phyloP scores from a whole-genome alignment of 2,797 vertebrate species.

The Lepilemur ruficaudatus region DNA sequence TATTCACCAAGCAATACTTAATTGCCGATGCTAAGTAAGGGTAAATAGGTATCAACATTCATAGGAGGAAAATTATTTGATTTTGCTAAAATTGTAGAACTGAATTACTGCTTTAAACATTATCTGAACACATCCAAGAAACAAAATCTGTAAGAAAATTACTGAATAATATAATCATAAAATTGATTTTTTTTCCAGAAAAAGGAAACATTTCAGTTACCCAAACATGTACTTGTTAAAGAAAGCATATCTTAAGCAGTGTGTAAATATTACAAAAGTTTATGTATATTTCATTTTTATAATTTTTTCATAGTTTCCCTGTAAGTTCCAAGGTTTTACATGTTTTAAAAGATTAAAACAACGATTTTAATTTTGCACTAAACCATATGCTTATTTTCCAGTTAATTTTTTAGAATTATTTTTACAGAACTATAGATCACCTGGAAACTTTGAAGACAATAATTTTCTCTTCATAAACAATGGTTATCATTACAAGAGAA shows the following conservation, averaged over 20 bases:
- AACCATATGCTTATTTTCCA: constrained; percentile 43
- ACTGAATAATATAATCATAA: neutral
- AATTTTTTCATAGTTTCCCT: neutral
- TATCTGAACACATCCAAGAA: neutral
- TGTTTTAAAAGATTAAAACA: constrained; percentile 57
- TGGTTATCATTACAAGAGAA: neutral
- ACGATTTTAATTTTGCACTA: constrained; percentile 62
- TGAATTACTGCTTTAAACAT: neutral
- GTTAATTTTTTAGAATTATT: constrained; percentile 10
- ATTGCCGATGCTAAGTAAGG: neutral
- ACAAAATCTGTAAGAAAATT: neutral
- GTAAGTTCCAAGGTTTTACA: neutral
- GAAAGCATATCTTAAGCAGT: neutral
- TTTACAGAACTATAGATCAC: constrained; percentile 16
- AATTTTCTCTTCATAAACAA: neutral
- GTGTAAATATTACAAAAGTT: neutral
- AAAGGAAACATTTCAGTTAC: neutral
- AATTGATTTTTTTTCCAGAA: neutral
- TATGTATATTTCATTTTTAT: neutral
- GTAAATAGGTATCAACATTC: neutral
- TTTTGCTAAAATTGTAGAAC: neutral
- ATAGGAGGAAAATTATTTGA: neutral
- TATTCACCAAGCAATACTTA: neutral
- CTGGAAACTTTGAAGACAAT: constrained; percentile 23
- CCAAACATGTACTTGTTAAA: neutral